Evolutionary conservation across 2,113 vertebrate species (phyloP).

Genomic region (Apteryx mantelli): DNA sequence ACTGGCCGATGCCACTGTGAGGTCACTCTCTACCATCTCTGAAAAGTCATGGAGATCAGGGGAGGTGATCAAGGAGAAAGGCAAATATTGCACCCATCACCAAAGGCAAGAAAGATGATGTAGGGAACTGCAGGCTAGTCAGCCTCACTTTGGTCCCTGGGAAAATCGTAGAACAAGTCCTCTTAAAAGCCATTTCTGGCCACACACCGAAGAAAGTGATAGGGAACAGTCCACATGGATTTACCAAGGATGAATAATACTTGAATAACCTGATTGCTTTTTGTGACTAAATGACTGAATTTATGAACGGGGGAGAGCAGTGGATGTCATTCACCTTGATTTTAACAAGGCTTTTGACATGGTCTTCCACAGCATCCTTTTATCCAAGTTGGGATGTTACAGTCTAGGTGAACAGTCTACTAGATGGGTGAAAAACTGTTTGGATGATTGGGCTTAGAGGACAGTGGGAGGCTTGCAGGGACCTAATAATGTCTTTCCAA

Average conservation of each 20-base stretch:
- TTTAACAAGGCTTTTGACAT: neutral
- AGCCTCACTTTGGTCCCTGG: neutral
- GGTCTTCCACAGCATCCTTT: neutral
- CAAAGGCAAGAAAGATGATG: neutral
- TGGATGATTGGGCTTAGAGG: neutral
- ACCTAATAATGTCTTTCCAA: neutral
- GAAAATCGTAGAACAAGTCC: neutral
- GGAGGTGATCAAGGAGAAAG: neutral
- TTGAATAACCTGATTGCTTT: neutral
- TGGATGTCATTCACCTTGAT: neutral
- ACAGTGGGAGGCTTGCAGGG: neutral
- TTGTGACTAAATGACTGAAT: neutral
- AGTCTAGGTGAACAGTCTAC: neutral
- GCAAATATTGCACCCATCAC: neutral
- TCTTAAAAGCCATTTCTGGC: neutral
- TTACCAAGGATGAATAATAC: neutral
- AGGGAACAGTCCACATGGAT: neutral
- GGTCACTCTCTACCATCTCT: neutral
- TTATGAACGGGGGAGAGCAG: neutral
- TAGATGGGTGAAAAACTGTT: neutral
- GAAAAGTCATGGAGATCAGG: neutral
- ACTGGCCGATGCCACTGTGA: neutral
- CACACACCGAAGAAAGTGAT: neutral
- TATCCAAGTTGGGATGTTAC: neutral
- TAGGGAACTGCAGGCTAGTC: neutral